Base-by-base conservation (phyloP, 2,888 invertebrate genomes). In the Mechanitis messenoides region DNA sequence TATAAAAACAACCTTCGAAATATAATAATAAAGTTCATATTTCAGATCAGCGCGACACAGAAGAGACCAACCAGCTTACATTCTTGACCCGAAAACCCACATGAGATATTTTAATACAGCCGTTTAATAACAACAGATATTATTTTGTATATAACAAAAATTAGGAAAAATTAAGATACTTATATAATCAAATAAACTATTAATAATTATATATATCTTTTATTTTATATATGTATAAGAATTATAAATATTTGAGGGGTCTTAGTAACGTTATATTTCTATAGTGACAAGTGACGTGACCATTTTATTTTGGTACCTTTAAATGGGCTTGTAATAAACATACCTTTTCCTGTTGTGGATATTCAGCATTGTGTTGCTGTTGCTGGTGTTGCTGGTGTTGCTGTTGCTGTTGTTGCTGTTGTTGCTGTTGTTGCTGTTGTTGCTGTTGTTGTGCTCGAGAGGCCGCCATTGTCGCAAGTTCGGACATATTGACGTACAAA, bases 401-500 rank as follows among this genome's bases (percentile, higher is more conserved):
- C 45, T 60, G 61, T 28, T 61, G 61, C 35, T 81, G 91, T 86
- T 68, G 68, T 35, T 60, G 61, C 12, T 61, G 61, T 35, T 89
- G 87, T 87, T 78, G 91, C 91, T 76, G 92, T 7, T 62, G 62
- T 12, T 62, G 59, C 80, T 80, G 90, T 87, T 64, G 64, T 3
- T 64, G 64, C 6, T 68, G 69, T 55, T 77, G 79, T 72, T 92
- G 85, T 64, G 95, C 84, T 84, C 94, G 87, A 91, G 95, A 84
- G 11, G 95, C 95, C 53, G 96, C 96, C 88, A 96, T 91, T 73
- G 93, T 94, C 33, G 95, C 96, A 79, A 97, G 85, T 81, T 97
- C 97, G 68, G 96, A 95, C 96, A 96, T 96, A 81, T 97, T 97
- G 74, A 96, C 96, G 85, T 97, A 97, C 76, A 96, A 92, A 33